A percentile compares a stretch with the other conserved stretches of the same genome.
Conservation (phyloP, 2,113 vertebrate genomes). For the Protobothrops mucrosquamatus region DNA sequence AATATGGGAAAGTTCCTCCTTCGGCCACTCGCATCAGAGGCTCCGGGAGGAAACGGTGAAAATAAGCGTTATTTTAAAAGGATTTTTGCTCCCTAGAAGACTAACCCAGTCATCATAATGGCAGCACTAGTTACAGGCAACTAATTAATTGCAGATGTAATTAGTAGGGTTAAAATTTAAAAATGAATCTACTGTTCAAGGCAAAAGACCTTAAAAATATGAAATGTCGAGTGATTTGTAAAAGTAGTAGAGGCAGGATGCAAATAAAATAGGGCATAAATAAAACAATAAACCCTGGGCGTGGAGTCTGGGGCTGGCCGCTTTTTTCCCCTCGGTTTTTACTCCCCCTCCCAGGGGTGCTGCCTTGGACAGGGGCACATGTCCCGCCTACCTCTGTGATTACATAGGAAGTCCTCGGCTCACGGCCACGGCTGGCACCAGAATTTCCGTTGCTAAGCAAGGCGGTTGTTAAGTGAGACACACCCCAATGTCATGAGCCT, state of each 20-base stretch:
- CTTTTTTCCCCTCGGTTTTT: background rate
- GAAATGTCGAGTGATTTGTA: background rate
- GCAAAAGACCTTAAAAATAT: background rate
- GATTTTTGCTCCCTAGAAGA: background rate
- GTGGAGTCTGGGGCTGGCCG: background rate
- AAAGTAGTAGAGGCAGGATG: background rate
- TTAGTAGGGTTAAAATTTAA: background rate
- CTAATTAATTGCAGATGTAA: background rate
- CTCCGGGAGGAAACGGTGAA: background rate
- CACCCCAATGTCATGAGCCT: background rate
- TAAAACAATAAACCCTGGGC: background rate
- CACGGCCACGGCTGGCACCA: background rate
- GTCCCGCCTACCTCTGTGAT: background rate
- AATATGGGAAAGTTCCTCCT: background rate
- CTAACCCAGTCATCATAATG: background rate
- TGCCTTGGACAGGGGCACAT: background rate
- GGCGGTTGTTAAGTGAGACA: background rate
- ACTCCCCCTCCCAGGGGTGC: background rate
- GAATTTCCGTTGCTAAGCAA: background rate
- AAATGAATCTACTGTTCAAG: background rate
- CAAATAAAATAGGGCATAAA: background rate
- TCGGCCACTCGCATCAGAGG: background rate
- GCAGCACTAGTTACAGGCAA: background rate
- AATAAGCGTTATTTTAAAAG: background rate
- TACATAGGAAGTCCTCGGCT: background rate